phyloP scores from a whole-genome alignment of 2,888 invertebrate genomes.

The Petrolisthes cinctipes region DNA sequence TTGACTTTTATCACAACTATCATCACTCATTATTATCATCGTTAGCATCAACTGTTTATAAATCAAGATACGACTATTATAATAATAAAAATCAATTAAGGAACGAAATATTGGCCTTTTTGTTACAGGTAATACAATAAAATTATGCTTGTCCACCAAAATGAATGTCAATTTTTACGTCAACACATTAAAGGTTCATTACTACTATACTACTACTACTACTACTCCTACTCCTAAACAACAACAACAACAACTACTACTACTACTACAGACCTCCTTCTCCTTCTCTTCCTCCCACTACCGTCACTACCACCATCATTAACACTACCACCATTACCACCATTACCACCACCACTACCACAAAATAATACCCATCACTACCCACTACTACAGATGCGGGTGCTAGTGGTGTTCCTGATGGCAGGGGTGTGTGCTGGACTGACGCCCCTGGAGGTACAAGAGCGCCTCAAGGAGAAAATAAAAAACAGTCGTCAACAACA shows the following conservation, averaged over 20 bases:
- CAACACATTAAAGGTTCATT: too few species aligned
- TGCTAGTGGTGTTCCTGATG: neutral
- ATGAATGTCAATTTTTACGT: too few species aligned
- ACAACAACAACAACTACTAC: too few species aligned
- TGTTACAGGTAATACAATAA: too few species aligned
- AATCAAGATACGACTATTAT: too few species aligned
- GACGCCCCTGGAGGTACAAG: neutral
- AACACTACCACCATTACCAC: too few species aligned
- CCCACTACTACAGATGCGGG: slow-evolving; percentile 6
- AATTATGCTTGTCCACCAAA: too few species aligned
- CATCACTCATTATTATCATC: neutral
- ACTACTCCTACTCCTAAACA: neutral
- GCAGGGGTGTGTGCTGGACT: neutral
- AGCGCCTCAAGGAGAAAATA: neutral
- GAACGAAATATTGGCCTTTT: too few species aligned
- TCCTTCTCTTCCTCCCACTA: neutral
- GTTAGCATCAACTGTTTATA: neutral
- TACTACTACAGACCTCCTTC: too few species aligned
- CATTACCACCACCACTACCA: neutral
- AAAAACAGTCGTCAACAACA: too few species aligned
- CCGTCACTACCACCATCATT: neutral
- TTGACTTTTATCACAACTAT: neutral
- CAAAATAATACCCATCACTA: neutral
- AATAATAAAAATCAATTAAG: too few species aligned
- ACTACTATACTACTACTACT: neutral